Percentiles rank a stretch among this genome's conserved stretches.
Conservation (phyloP, 2,888 invertebrate genomes). For the Tetanocera ferruginea region DNA sequence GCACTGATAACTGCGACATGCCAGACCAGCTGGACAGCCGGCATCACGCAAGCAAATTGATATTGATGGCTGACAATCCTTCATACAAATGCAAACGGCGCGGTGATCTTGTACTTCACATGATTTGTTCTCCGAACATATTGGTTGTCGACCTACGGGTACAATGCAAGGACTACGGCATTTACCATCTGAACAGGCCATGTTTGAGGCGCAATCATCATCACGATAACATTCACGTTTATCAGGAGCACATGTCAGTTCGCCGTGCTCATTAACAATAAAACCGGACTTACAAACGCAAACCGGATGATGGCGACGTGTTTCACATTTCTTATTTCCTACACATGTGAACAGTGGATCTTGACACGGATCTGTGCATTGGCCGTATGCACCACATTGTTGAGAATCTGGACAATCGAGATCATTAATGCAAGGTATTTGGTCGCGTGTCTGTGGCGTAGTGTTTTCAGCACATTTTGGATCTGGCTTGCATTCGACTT, state of each 20-base stretch:
- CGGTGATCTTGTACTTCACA: slow-evolving; percentile 91
- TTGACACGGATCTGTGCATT: slow-evolving; percentile 86
- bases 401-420: slow-evolving; percentile 81
- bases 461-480: slow-evolving; percentile 78
- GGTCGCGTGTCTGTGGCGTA: slow-evolving; percentile 73
- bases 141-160: slow-evolving; percentile 72
- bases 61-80: slow-evolving; percentile 87
- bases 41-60: slow-evolving; percentile 91
- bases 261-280: slow-evolving; percentile 88
- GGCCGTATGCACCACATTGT: slow-evolving; percentile 80
- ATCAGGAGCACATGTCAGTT: slow-evolving; percentile 88
- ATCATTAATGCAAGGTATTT: slow-evolving; percentile 76
- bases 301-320: slow-evolving; percentile 84
- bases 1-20: slow-evolving; percentile 90
- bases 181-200: slow-evolving; percentile 85
- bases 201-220: slow-evolving; percentile 87
- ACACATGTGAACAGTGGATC: slow-evolving; percentile 79
- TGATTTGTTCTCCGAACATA: slow-evolving; percentile 85
- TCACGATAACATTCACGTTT: slow-evolving; percentile 83
- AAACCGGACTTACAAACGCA: slow-evolving; percentile 93
- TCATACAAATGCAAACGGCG: slow-evolving; percentile 87
- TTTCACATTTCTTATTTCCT: slow-evolving; percentile 89
- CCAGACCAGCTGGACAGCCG: slow-evolving; percentile 87
- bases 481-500: slow-evolving; percentile 83
- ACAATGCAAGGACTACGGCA: slow-evolving; percentile 90